Conservation (phyloP, 2,888 invertebrate species). For the Chalcosyrphus nemorum region DNA sequence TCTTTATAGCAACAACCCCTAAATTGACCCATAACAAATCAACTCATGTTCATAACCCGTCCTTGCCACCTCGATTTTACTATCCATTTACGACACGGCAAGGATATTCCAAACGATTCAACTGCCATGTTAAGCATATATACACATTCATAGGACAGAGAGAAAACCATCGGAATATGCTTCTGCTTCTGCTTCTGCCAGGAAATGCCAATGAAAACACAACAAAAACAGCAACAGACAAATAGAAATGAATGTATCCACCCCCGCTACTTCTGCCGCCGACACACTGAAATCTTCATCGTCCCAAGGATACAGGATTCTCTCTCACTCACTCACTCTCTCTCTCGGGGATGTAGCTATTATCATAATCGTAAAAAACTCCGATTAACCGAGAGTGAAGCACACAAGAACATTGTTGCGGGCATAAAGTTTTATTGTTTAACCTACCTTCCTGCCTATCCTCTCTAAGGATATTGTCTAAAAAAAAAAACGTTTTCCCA, state of each 20-base stretch:
- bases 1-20: slow-evolving; percentile 3
- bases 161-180: neutral
- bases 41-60: slow-evolving; percentile 30
- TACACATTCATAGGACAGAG: neutral
- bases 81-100: slow-evolving; percentile 41
- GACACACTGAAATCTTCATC: neutral
- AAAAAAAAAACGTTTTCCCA: slow-evolving; percentile 28
- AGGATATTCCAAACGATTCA: slow-evolving; percentile 28
- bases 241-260: slow-evolving; percentile 28
- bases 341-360: slow-evolving; percentile 32
- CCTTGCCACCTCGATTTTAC: slow-evolving; percentile 31
- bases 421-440: slow-evolving; percentile 62
- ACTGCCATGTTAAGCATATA: slow-evolving; percentile 24
- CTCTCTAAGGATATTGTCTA: slow-evolving; percentile 6
- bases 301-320: slow-evolving; percentile 33
- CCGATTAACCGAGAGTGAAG: slow-evolving; percentile 45
- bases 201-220: neutral
- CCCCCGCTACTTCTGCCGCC: neutral
- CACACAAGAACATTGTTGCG: slow-evolving; percentile 47
- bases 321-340: too few relatives aligned
- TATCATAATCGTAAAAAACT: slow-evolving; percentile 62
- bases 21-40: slow-evolving; percentile 46
- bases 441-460: neutral
- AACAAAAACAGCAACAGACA: slow-evolving; percentile 9
- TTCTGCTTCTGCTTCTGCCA: neutral